phyloP scores from a whole-genome alignment of 2,888 invertebrate species.

The Erebia epiphron region DNA sequence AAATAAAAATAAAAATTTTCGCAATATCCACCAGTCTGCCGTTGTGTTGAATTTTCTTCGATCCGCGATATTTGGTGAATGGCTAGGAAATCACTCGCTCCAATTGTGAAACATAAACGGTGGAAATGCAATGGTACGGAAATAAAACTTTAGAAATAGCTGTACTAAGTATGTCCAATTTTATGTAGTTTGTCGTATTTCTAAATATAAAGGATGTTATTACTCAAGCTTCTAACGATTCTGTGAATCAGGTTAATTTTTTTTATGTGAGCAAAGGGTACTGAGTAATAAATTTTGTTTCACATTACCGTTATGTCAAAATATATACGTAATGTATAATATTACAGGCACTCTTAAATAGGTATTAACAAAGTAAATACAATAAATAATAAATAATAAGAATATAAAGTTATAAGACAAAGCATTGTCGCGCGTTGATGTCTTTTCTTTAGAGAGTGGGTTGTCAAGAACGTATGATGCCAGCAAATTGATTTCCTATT shows the following conservation, averaged over 20 bases:
- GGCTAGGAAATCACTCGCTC: background rate
- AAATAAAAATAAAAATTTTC: background rate
- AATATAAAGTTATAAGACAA: background rate
- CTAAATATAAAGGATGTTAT: conserved; percentile 5
- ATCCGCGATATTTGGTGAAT: background rate
- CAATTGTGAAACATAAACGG: conserved; percentile 11
- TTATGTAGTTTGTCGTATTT: conserved; percentile 12
- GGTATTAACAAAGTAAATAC: background rate
- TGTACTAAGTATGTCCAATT: background rate
- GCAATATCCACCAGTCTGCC: background rate
- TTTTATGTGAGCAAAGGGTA: background rate
- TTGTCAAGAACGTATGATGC: background rate
- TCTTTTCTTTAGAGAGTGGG: conserved; percentile 11
- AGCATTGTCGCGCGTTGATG: conserved; percentile 24
- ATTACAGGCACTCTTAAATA: no score
- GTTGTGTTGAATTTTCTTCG: conserved; percentile 3
- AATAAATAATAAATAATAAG: background rate
- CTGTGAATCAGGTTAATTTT: background rate
- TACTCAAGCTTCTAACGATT: background rate
- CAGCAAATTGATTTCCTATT: no score
- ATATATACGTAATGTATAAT: no score
- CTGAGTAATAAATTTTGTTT: no score
- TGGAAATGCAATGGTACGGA: conserved; percentile 17
- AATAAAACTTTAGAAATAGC: conserved; percentile 18
- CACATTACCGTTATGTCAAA: no score